These are phyloP conservation scores for Chrosomus eos DNA, from an alignment of 2,797 vertebrate genomes.

Conservation along the genomic window DNA sequence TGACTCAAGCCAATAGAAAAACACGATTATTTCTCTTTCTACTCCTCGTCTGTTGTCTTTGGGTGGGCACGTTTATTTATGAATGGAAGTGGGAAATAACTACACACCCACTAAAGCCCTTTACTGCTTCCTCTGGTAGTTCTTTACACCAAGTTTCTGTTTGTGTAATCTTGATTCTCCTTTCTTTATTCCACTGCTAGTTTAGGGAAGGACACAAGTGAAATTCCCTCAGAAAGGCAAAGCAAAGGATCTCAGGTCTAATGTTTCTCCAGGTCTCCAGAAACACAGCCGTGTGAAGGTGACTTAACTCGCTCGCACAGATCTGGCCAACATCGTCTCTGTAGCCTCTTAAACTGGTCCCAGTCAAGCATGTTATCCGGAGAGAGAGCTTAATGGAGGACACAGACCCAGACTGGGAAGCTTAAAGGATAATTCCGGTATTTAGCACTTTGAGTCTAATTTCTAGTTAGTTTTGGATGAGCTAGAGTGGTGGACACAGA, in stretches of 20 bases:
- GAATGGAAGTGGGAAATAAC: conserved; percentile 69
- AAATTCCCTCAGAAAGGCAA: conserved; percentile 60
- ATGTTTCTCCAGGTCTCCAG: conserved; percentile 58
- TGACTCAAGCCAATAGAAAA: background rate
- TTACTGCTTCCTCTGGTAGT: conserved; percentile 64
- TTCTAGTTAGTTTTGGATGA: no score
- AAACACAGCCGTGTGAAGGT: conserved; percentile 61
- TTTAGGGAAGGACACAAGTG: conserved; percentile 64
- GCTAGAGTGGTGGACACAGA: no score
- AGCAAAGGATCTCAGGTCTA: conserved; percentile 52
- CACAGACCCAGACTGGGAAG: conserved; percentile 17
- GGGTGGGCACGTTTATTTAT: conserved; percentile 43
- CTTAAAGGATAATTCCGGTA: no score
- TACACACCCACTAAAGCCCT: conserved; percentile 67
- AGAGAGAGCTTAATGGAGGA: conserved; percentile 34
- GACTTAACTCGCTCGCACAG: conserved; percentile 48
- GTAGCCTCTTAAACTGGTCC: conserved; percentile 35
- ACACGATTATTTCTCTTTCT: conserved; percentile 3
- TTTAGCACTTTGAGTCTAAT: no score
- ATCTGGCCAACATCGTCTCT: conserved; percentile 21
- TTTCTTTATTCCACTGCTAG: conserved; percentile 71
- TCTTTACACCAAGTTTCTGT: conserved; percentile 70
- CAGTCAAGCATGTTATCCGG: conserved; percentile 49
- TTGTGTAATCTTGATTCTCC: conserved; percentile 76
- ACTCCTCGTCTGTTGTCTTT: conserved; percentile 53